phyloP scores from a whole-genome alignment of 1,140 invertebrate genomes.

The Formica exsecta region DNA sequence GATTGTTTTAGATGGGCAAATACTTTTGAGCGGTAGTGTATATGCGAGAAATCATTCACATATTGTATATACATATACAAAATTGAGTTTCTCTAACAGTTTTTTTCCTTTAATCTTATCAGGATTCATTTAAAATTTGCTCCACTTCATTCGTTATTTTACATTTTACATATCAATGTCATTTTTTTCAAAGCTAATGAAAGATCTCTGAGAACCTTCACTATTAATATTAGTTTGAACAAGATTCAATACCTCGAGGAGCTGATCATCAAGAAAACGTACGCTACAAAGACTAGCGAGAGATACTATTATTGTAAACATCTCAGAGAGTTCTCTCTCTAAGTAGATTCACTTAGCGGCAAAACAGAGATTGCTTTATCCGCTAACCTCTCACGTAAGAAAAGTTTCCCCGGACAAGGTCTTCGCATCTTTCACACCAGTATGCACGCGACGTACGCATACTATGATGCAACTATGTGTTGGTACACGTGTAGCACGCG shows the following conservation, averaged over 20 bases:
- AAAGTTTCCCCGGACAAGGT: conserved; percentile 63
- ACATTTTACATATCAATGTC: too few relatives aligned
- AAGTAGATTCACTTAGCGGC: conserved; percentile 30
- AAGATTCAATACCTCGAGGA: conserved; percentile 1
- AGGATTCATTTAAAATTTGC: background rate
- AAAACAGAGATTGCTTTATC: conserved; percentile 57
- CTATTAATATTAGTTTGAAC: background rate
- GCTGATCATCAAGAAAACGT: background rate
- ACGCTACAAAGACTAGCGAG: background rate
- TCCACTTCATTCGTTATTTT: background rate
- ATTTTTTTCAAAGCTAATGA: background rate
- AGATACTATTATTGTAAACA: conserved; percentile 50
- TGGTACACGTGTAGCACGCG: conserved; percentile 80
- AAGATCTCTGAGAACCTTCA: background rate
- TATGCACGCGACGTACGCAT: conserved; percentile 19
- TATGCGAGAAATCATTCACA: background rate
- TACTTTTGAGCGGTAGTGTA: background rate
- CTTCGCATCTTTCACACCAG: conserved; percentile 44
- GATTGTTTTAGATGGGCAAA: too few relatives aligned
- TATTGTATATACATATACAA: background rate
- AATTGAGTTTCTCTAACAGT: background rate
- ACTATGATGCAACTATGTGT: conserved; percentile 69
- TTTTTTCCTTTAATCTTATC: background rate
- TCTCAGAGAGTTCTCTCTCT: conserved; percentile 14
- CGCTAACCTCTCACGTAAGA: conserved; percentile 26